Evolutionary conservation across 2,888 invertebrate species (phyloP).

Genomic region (Agrotis segetum): DNA sequence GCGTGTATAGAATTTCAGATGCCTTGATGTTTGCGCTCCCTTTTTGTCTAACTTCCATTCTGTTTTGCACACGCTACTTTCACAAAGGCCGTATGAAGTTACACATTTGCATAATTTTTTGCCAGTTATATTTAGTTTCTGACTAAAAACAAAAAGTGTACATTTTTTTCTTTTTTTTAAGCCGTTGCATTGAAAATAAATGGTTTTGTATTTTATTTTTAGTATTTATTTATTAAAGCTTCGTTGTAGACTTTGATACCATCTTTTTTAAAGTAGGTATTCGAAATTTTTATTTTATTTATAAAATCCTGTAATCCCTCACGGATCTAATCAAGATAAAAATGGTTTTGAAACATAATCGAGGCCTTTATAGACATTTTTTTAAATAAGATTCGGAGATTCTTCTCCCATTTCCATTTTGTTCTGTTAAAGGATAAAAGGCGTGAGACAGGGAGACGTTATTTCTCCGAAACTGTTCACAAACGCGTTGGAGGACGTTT

Average conservation of each 20-base stretch:
- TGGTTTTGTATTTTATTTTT: background rate
- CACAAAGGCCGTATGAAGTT: conserved; percentile 45
- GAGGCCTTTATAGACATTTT: background rate
- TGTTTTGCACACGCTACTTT: conserved; percentile 22
- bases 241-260: conserved; percentile 18
- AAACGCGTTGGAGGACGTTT: too few relatives aligned
- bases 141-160: background rate
- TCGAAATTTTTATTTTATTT: background rate
- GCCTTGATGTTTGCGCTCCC: conserved; percentile 22
- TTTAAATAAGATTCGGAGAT: background rate
- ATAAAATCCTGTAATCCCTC: conserved; percentile 2
- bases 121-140: conserved; percentile 34
- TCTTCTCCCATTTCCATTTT: background rate
- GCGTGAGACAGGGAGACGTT: too few relatives aligned
- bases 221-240: conserved; percentile 13
- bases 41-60: conserved; percentile 37
- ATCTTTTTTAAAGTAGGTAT: background rate
- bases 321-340: conserved; percentile 1
- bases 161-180: conserved; percentile 16
- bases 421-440: background rate
- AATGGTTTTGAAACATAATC: background rate
- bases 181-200: conserved; percentile 1
- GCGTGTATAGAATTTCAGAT: conserved; percentile 21
- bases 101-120: conserved; percentile 43
- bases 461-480: too few relatives aligned